phyloP scores from a whole-genome alignment of 2,888 invertebrate genomes.

The Harmothoe impar region DNA sequence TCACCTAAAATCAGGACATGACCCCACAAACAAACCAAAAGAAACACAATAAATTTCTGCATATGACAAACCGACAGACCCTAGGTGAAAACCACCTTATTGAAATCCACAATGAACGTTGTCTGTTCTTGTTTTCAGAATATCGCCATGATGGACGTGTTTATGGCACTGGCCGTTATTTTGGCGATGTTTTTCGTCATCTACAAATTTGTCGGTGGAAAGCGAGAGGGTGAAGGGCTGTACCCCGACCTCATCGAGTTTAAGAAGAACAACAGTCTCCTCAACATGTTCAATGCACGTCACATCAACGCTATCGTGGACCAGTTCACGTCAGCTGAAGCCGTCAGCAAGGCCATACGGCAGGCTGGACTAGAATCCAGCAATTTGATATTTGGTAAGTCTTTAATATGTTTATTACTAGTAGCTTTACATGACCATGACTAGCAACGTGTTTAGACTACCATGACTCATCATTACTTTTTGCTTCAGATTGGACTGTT shows the following conservation, averaged over 20 bases:
- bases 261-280: conserved; percentile 64
- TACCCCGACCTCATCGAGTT: conserved; percentile 34
- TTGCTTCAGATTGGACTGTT: not conserved
- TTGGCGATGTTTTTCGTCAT: conserved; percentile 55
- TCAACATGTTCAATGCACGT: conserved; percentile 63
- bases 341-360: conserved; percentile 82
- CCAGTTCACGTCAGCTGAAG: conserved; percentile 81
- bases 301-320: conserved; percentile 75
- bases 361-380: conserved; percentile 84
- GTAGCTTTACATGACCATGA: not conserved
- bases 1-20: too few relatives aligned
- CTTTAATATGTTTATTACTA: not conserved
- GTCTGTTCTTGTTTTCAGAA: not conserved
- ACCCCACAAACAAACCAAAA: too few relatives aligned
- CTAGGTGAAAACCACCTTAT: too few relatives aligned
- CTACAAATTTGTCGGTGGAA: conserved; percentile 34
- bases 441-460: not conserved
- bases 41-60: too few relatives aligned
- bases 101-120: too few relatives aligned
- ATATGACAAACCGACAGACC: too few relatives aligned
- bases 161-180: conserved; percentile 13
- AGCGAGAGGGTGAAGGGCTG: not conserved
- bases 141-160: conserved; percentile 27
- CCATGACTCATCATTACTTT: not conserved
- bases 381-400: conserved; percentile 84